These are phyloP conservation scores for Popillia japonica DNA, from an alignment of 1,140 invertebrate species.

Conservation along the genomic window DNA sequence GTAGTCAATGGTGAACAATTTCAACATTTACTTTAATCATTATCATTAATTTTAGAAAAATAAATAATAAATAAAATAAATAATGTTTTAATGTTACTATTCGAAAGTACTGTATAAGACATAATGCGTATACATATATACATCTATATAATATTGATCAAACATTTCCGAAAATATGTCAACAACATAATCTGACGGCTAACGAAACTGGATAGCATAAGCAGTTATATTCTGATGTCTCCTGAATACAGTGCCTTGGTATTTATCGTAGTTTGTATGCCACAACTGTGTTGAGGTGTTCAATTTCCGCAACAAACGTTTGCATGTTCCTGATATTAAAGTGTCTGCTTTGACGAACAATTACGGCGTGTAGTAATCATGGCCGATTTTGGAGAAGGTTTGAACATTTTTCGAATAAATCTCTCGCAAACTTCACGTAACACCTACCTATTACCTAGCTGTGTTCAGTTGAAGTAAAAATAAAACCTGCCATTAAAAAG, in stretches of 20 bases:
- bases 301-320: slow-evolving; percentile 46
- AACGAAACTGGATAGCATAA: slow-evolving; percentile 18
- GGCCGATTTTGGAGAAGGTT: slow-evolving; percentile 57
- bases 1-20: too few relatives aligned
- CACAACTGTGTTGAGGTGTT: slow-evolving; percentile 40
- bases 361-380: slow-evolving; percentile 45
- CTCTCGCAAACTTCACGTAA: not conserved
- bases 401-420: not conserved
- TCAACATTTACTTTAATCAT: too few relatives aligned
- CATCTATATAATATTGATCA: slow-evolving; percentile 49
- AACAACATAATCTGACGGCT: slow-evolving; percentile 47
- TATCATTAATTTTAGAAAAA: too few relatives aligned
- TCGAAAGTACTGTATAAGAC: not conserved
- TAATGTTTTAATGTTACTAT: slow-evolving; percentile 4
- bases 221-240: slow-evolving; percentile 22
- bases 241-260: not conserved
- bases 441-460: not conserved
- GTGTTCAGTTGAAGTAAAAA: not conserved
- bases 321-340: slow-evolving; percentile 48
- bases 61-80: too few relatives aligned
- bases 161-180: slow-evolving; percentile 53
- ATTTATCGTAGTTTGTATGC: slow-evolving; percentile 31
- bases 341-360: slow-evolving; percentile 47
- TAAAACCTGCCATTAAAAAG: not conserved
- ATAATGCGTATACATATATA: not conserved